phyloP scores from a whole-genome alignment of 1,140 invertebrate species.

The Stenopsyche tienmushanensis region DNA sequence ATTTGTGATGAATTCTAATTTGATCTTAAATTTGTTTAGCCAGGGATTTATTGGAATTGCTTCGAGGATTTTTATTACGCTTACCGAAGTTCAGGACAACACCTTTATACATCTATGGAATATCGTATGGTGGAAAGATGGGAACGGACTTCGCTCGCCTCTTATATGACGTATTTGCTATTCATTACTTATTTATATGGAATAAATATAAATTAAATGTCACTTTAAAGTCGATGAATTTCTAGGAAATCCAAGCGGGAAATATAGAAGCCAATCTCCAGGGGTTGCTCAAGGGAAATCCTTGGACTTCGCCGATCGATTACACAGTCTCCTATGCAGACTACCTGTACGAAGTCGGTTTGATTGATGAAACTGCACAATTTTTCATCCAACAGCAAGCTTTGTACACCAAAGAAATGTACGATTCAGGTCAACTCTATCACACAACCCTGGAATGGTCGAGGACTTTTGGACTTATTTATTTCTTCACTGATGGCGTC shows the following conservation, averaged over 20 bases:
- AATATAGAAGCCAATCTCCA: slow-evolving; percentile 69
- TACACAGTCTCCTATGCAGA: slow-evolving; percentile 78
- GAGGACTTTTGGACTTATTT: background rate
- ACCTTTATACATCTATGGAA: slow-evolving; percentile 79
- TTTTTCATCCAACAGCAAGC: slow-evolving; percentile 57
- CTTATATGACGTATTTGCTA: slow-evolving; percentile 59
- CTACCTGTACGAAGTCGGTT: slow-evolving; percentile 64
- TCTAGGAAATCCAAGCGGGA: slow-evolving; percentile 64
- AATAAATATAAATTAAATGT: background rate
- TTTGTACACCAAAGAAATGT: slow-evolving; percentile 52
- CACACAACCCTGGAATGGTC: background rate
- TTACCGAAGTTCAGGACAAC: slow-evolving; percentile 67
- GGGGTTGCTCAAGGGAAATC: slow-evolving; percentile 79
- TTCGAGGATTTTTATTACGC: slow-evolving; percentile 64
- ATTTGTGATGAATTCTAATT: too few relatives aligned
- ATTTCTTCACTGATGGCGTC: background rate
- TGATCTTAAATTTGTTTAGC: too few relatives aligned
- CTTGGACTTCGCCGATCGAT: slow-evolving; percentile 84
- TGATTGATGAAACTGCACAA: slow-evolving; percentile 63
- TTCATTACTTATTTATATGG: background rate
- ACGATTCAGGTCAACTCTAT: slow-evolving; percentile 49
- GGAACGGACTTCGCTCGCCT: slow-evolving; percentile 71
- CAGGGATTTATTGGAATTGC: slow-evolving; percentile 69
- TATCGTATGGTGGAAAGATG: slow-evolving; percentile 92
- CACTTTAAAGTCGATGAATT: slow-evolving; percentile 10